Conservation (phyloP, 2,113 vertebrate genomes). For the Morone saxatilis region DNA sequence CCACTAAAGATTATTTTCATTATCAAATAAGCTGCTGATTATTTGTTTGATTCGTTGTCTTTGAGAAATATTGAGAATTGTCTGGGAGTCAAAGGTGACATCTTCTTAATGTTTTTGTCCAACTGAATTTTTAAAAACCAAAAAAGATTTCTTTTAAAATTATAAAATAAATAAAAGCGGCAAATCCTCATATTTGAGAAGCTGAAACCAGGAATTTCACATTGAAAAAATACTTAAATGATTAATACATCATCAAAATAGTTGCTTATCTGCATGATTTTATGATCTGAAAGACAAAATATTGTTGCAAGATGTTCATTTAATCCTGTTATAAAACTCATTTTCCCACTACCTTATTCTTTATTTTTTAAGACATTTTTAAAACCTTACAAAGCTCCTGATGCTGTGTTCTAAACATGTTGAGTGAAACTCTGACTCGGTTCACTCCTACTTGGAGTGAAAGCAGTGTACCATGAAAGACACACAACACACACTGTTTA, state of each 20-base stretch:
- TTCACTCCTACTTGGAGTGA: slow-evolving; percentile 44
- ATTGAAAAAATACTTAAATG: not conserved
- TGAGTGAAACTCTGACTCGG: slow-evolving; percentile 9
- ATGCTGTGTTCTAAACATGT: not conserved
- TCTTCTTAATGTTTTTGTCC: not conserved
- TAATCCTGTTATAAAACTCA: not conserved
- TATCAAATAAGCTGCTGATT: not conserved
- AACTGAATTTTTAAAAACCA: too few relatives aligned
- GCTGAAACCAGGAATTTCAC: not conserved
- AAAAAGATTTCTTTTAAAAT: too few relatives aligned
- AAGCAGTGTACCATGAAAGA: slow-evolving; percentile 69
- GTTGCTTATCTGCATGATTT: not conserved
- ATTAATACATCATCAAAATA: not conserved
- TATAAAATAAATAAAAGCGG: too few relatives aligned
- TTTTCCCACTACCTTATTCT: not conserved
- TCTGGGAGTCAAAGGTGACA: not conserved
- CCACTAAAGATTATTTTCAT: not conserved
- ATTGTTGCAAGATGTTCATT: not conserved
- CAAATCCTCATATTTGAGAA: not conserved
- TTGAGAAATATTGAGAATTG: too few relatives aligned
- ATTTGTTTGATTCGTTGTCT: not conserved
- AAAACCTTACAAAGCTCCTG: not conserved
- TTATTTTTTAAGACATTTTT: not conserved
- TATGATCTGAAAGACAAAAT: not conserved
- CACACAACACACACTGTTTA: slow-evolving; percentile 65